These are phyloP conservation scores for Varanus komodoensis DNA, from an alignment of 2,113 vertebrate genomes.

Conservation along the genomic window DNA sequence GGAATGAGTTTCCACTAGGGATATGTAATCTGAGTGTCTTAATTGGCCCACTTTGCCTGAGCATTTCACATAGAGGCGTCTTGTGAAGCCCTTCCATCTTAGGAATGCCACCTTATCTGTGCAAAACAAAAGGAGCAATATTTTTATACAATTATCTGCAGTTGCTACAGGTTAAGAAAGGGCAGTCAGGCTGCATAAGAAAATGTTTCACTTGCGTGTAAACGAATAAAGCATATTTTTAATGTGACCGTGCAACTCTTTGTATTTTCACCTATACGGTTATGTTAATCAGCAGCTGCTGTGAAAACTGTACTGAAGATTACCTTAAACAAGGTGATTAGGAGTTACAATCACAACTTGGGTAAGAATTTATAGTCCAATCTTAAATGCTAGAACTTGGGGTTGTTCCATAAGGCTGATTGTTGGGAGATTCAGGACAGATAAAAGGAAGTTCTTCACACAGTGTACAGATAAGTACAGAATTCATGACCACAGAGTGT, in stretches of 20 bases:
- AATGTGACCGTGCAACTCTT: background rate
- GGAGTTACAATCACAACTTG: background rate
- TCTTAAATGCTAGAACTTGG: too few species aligned
- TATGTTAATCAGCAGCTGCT: background rate
- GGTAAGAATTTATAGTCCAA: background rate
- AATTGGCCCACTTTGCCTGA: slow-evolving; percentile 37
- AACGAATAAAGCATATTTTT: slow-evolving; percentile 22
- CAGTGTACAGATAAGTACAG: too few species aligned
- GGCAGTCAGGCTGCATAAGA: background rate
- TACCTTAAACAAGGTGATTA: background rate
- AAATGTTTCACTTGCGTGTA: background rate
- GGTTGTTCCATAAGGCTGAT: too few species aligned
- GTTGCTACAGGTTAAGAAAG: slow-evolving; percentile 6
- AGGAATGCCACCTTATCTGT: slow-evolving; percentile 4
- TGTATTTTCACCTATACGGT: background rate
- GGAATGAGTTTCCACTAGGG: slow-evolving; percentile 8
- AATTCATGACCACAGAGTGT: too few species aligned
- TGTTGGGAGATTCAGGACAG: too few species aligned
- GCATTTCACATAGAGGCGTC: slow-evolving; percentile 16
- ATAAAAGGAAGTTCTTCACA: too few species aligned
- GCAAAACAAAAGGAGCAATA: slow-evolving; percentile 13
- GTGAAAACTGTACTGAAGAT: background rate
- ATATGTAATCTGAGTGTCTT: slow-evolving; percentile 42
- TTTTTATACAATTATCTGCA: slow-evolving; percentile 1
- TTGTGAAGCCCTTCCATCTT: slow-evolving; percentile 29